Conservation (phyloP, 2,888 invertebrate genomes). For the Erpobdella octoculata region DNA sequence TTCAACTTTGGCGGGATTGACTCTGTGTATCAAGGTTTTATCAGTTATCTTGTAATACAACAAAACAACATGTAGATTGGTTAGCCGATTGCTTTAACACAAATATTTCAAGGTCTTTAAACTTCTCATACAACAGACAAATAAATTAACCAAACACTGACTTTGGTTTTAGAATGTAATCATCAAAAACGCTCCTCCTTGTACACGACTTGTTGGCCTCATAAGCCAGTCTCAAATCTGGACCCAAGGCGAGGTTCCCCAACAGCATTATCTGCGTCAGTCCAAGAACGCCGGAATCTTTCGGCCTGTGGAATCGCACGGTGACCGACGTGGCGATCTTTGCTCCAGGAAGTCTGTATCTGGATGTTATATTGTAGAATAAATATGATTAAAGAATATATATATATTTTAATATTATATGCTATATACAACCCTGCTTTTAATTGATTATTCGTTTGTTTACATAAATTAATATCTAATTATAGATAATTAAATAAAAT, state of each 20-base stretch:
- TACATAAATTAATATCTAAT: too few species aligned
- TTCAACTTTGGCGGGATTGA: too few species aligned
- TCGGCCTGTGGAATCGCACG: slow-evolving; percentile 70
- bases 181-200: neutral
- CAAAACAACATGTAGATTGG: neutral
- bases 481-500: too few species aligned
- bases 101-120: neutral
- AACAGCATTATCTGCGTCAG: slow-evolving; percentile 75
- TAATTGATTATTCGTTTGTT: too few species aligned
- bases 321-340: slow-evolving; percentile 78
- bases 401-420: too few species aligned
- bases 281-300: slow-evolving; percentile 81
- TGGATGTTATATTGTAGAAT: slow-evolving; percentile 41
- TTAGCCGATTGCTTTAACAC: neutral
- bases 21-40: too few species aligned
- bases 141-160: neutral
- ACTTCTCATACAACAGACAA: neutral
- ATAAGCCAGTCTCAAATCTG: neutral
- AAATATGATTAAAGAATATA: neutral
- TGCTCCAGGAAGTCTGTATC: slow-evolving; percentile 71
- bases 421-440: too few species aligned
- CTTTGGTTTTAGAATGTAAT: slow-evolving; percentile 1
- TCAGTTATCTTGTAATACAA: neutral
- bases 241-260: slow-evolving; percentile 76
- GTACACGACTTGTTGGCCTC: neutral